Conservation (phyloP, 2,888 invertebrate species). For the Mesorhabditis belari region DNA sequence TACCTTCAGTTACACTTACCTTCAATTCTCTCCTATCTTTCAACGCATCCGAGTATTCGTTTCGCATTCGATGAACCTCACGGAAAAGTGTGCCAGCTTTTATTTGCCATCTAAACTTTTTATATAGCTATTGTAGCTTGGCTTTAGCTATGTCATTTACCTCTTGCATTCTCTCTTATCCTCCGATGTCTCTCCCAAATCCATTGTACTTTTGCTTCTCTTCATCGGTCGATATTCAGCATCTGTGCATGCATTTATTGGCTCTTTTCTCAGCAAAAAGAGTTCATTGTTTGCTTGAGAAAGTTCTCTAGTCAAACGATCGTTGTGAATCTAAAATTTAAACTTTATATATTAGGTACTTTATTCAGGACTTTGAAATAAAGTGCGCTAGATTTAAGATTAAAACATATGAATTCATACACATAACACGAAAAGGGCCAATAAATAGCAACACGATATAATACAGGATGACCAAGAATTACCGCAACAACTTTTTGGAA, state of each 20-base stretch:
- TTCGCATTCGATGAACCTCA: conserved; percentile 37
- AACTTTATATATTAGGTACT: neutral
- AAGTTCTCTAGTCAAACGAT: neutral
- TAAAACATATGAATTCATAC: no score
- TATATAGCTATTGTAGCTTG: neutral
- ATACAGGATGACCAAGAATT: no score
- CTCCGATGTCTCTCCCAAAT: conserved; percentile 2
- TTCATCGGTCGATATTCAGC: conserved; percentile 2
- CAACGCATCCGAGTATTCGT: conserved; percentile 19
- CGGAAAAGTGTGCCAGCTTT: conserved; percentile 46
- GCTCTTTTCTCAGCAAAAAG: neutral
- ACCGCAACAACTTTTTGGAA: no score
- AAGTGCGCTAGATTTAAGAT: no score
- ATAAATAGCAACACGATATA: no score
- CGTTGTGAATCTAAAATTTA: neutral
- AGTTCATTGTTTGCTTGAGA: neutral
- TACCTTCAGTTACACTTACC: neutral
- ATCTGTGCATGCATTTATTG: conserved; percentile 1
- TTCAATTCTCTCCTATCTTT: conserved; percentile 23
- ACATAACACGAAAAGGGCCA: no score
- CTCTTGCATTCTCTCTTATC: neutral
- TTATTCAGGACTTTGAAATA: no score
- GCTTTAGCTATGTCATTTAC: no score
- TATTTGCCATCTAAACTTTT: conserved; percentile 38
- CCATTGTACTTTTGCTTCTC: conserved; percentile 6